Evolutionary conservation across 2,888 invertebrate genomes (phyloP), one percentile per base, ranked within the genome.

Genomic region (Torymus aiolomorphi): DNA sequence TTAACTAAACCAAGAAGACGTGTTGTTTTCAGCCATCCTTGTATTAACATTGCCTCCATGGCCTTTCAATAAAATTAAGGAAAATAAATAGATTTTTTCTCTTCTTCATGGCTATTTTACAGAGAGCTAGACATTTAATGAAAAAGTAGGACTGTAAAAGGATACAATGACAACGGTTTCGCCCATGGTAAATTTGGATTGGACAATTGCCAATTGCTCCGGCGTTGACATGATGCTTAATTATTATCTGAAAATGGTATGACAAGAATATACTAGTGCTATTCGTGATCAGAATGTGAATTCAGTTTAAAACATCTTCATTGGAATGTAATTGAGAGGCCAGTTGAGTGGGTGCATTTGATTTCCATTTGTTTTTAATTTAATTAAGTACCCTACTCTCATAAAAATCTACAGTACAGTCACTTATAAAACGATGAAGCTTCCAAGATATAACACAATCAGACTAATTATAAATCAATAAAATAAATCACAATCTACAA

Each of bases 1-100:
- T 93, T 93, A 70, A 94, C 92, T 84, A 94, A 89, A 76, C 93
- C 93, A 82, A 94, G 88, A 77, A 94, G 91, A 83, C 93, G 90
- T 75, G 92, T 90, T 61, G 92, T 91, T 83, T 91, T 91, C 52
- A 91, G 87, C 90, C 91, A 91, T 72, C 92, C 92, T 84, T 92
- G 92, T 85, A 92, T 90, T 72, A 92, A 86, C 57, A 90, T 91
- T 63, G 91, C 92, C 84, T 92, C 91, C 76, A 87, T 89, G 63
- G 88, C 85, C 90, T 91, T 78, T 73, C 87, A n/a, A 88, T 91
- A 91, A 79, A 54, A 75, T 82, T 78, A 76, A 80, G 78, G 63
- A 77, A 66, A 81, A 77, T 20, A 42, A 42, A 78, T 24, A 70
- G 57, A 16, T 42, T 63, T 18, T 66, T 14, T 66, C 18, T 56